These are phyloP conservation scores for Pterois miles DNA, from an alignment of 2,797 vertebrate genomes.

Conservation along the genomic window DNA sequence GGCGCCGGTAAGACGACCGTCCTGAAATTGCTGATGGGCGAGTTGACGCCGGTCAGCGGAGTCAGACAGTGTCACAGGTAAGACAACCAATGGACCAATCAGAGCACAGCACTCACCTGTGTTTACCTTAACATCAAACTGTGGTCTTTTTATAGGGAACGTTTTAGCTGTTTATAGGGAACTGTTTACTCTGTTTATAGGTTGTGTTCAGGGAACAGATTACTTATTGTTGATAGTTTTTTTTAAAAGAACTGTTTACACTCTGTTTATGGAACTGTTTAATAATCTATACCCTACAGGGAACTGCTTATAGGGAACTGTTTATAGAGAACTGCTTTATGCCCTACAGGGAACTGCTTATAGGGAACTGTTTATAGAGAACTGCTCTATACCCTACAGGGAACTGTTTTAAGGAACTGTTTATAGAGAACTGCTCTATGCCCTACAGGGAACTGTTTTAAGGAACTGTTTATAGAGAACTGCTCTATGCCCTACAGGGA, in stretches of 20 bases:
- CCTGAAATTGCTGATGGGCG: conserved; percentile 95
- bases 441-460: too few relatives aligned
- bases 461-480: neutral
- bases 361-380: neutral
- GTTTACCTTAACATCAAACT: neutral
- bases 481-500: too few relatives aligned
- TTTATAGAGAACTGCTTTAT: neutral
- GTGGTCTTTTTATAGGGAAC: neutral
- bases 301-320: neutral
- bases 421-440: too few relatives aligned
- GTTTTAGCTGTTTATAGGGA: neutral
- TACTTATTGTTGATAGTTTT: too few relatives aligned
- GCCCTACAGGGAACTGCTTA: neutral
- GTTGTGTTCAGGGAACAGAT: too few relatives aligned
- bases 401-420: neutral
- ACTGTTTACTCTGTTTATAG: too few relatives aligned
- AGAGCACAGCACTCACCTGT: neutral
- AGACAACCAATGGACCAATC: conserved; percentile 6
- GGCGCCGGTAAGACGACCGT: conserved; percentile 96
- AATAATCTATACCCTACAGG: too few relatives aligned
- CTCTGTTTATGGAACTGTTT: neutral
- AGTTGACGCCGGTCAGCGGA: conserved; percentile 88
- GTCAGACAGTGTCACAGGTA: conserved; percentile 94
- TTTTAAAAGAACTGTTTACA: too few relatives aligned
- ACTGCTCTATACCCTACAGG: too few relatives aligned